Conservation (phyloP, 2,797 vertebrate genomes). For the Semaprochilodus insignis region DNA sequence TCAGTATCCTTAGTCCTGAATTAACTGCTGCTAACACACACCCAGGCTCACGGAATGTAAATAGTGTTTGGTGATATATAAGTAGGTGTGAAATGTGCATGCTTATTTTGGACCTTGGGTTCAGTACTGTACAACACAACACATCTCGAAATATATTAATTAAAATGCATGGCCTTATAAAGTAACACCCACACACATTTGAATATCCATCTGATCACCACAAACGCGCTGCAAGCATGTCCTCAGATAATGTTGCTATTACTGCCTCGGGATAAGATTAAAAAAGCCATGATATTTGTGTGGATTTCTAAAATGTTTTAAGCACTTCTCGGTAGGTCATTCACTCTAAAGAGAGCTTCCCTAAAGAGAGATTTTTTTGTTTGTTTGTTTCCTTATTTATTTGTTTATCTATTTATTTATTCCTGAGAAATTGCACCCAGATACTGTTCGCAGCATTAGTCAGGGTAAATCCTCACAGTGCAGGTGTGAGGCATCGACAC, state of each 20-base stretch:
- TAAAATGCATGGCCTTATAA: constrained; percentile 49
- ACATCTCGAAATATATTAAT: constrained; percentile 36
- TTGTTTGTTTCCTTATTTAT: background rate
- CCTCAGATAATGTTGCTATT: constrained; percentile 25
- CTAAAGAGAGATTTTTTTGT: background rate
- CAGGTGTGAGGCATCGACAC: constrained; percentile 10
- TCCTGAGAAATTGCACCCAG: background rate
- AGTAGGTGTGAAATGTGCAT: background rate
- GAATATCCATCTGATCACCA: constrained; percentile 45
- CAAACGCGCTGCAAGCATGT: constrained; percentile 31
- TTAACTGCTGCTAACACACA: constrained; percentile 1
- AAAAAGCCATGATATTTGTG: constrained; percentile 25
- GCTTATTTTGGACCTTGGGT: constrained; percentile 4
- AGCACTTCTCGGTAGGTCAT: background rate
- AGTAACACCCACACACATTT: constrained; percentile 42
- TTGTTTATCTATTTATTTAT: background rate
- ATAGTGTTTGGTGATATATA: background rate
- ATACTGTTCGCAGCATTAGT: background rate
- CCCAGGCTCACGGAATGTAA: background rate
- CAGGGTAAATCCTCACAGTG: background rate
- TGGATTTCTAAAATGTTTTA: background rate
- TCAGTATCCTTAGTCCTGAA: background rate
- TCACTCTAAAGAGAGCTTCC: background rate
- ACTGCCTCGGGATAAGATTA: constrained; percentile 24
- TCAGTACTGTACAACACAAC: background rate